phyloP scores from a whole-genome alignment of 2,888 invertebrate species.

The Rotaria magnacalcarata region DNA sequence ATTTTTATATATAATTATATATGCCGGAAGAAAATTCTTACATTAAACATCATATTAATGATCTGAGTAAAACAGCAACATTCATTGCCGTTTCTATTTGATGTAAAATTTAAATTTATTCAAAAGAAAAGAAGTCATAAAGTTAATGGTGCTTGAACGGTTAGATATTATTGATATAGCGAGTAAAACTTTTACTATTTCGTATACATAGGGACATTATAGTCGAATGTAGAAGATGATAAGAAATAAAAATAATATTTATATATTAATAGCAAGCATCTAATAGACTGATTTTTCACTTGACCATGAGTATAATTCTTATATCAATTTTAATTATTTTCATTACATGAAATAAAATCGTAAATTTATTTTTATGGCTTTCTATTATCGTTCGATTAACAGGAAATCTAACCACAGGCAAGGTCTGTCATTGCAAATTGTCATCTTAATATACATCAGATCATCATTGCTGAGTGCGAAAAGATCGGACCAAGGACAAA shows the following conservation, averaged over 20 bases:
- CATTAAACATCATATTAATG: too few relatives aligned
- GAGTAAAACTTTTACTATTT: not conserved
- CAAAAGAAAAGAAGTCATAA: not conserved
- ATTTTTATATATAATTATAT: too few relatives aligned
- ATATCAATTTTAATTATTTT: not conserved
- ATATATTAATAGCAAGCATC: not conserved
- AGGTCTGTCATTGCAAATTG: not conserved
- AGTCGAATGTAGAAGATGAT: not conserved
- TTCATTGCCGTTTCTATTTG: too few relatives aligned
- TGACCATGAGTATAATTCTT: not conserved
- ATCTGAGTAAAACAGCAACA: too few relatives aligned
- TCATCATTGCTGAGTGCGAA: not conserved
- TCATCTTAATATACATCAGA: not conserved
- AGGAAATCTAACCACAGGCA: not conserved
- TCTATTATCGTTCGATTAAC: not conserved
- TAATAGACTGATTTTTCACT: not conserved
- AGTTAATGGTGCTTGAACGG: not conserved
- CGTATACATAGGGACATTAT: not conserved
- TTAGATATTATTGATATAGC: not conserved
- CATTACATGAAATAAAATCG: not conserved
- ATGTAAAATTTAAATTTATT: too few relatives aligned
- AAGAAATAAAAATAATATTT: too few relatives aligned
- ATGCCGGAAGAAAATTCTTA: too few relatives aligned
- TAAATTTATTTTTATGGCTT: not conserved
- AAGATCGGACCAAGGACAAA: not conserved